Conservation (phyloP, 2,113 vertebrate species). For the Limanda limanda region DNA sequence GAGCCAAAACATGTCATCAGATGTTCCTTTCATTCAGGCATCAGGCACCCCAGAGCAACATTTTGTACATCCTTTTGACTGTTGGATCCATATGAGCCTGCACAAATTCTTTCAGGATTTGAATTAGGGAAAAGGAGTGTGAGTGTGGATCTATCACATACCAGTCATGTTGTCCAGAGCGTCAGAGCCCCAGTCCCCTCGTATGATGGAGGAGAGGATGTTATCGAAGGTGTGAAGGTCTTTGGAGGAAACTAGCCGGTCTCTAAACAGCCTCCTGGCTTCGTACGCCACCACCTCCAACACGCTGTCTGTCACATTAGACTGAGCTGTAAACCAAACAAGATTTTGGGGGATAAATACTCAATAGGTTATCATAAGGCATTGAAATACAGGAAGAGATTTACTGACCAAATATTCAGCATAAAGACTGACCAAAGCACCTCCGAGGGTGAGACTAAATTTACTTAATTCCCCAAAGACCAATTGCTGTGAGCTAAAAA, state of each 20-base stretch:
- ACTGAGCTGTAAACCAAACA: constrained; percentile 79
- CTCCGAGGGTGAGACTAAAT: neutral
- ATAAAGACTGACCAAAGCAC: constrained; percentile 3
- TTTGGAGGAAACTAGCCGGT: constrained; percentile 90
- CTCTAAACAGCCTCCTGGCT: constrained; percentile 91
- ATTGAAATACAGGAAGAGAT: neutral
- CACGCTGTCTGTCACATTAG: constrained; percentile 86
- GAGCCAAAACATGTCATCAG: too few relatives aligned
- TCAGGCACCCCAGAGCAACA: neutral
- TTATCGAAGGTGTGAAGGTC: constrained; percentile 91
- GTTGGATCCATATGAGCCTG: neutral
- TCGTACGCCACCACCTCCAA: constrained; percentile 93
- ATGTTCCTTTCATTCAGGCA: constrained; percentile 7
- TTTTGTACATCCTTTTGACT: neutral
- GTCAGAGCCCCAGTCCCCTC: constrained; percentile 92
- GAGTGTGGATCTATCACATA: constrained; percentile 63
- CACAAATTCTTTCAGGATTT: neutral
- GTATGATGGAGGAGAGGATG: constrained; percentile 89
- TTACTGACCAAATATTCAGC: neutral
- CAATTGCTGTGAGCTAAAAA: constrained; percentile 20
- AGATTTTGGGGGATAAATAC: constrained; percentile 14
- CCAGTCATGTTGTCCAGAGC: constrained; percentile 90
- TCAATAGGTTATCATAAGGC: neutral
- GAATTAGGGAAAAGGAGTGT: neutral
- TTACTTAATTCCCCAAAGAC: constrained; percentile 21